Evolutionary conservation across 92 coral and sea anemone species (phyloP), one percentile per base, ranked within the genome.

Genomic region (Siderastrea radians): DNA sequence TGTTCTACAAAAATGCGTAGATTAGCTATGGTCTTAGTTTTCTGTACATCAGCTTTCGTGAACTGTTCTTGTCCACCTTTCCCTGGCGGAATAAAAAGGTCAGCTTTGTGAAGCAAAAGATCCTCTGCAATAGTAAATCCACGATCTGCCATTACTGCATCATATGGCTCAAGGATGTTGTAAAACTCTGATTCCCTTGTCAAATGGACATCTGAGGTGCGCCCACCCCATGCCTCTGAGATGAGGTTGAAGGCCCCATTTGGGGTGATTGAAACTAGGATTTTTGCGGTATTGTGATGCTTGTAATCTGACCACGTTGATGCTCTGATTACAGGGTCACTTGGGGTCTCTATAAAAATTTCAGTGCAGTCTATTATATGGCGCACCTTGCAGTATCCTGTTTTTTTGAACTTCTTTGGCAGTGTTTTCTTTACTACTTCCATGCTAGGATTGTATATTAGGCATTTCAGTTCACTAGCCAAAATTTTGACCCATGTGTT

Each of bases 401-500:
- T 60, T 65, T 77, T 76, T 69, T 79, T 79, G 71, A 86, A 86
- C 79, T 86, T 86, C 83, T 79, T 78, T 74, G 83, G 89, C 70
- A 86, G 79, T 74, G 74, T 52, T 72, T 86, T 46, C 77, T 70
- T 84, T 49, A 92, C 77, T 51, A 62, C 66, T 26, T 26, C 38
- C 38, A 26, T 26, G 38, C 38, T 26, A 26, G 38, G 38, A 26
- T 26, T 26, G 38, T 15, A 74, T 9, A 89, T 52, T 16, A 89
- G 77, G 5, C 86, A 83, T 38, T 69, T 81, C 66, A 93, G 46
- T 65, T 90, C 87, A 74, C 73, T 55, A 45, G 96, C 91, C 79
- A 90, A 47, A 66, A 93, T 90, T 16, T 80, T 92, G 1, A 92
- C 78, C 93, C 95, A 89, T 9, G 96, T 93, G 45, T 81, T 90